These are phyloP conservation scores for Caenorhabditis doughertyi DNA, from an alignment of 2,888 invertebrate genomes.

Conservation along the genomic window DNA sequence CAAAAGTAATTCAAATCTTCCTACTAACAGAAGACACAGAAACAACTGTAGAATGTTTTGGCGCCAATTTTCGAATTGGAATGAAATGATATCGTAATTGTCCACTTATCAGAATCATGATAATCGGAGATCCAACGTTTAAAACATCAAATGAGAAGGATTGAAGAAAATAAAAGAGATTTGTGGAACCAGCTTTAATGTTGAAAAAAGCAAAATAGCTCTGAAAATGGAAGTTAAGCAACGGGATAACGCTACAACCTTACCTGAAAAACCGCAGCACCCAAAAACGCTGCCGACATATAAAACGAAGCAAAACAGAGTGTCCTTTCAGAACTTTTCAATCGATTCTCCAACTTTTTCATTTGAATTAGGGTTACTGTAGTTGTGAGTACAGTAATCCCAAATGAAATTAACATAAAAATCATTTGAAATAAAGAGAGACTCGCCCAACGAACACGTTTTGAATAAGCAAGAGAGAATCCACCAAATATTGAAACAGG, in stretches of 20 bases:
- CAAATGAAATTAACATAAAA: slow-evolving; percentile 31
- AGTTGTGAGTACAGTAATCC: slow-evolving; percentile 41
- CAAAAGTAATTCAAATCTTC: background rate
- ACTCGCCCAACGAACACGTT: slow-evolving; percentile 47
- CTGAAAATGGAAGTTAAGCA: slow-evolving; percentile 26
- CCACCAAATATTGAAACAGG: slow-evolving; percentile 43
- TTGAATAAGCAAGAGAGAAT: slow-evolving; percentile 42
- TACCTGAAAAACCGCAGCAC: slow-evolving; percentile 48
- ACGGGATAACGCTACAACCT: too few relatives aligned
- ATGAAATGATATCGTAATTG: slow-evolving; percentile 47
- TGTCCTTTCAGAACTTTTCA: slow-evolving; percentile 47
- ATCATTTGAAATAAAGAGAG: slow-evolving; percentile 52
- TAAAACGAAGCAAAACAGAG: slow-evolving; percentile 53
- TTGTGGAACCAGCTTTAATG: background rate
- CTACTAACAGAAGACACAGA: slow-evolving; percentile 18
- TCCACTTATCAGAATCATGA: slow-evolving; percentile 48
- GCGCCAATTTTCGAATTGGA: slow-evolving; percentile 7
- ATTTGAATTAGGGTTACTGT: slow-evolving; percentile 43
- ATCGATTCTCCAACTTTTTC: slow-evolving; percentile 48
- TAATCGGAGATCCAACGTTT: slow-evolving; percentile 49
- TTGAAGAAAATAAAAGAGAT: slow-evolving; percentile 34
- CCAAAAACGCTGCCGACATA: slow-evolving; percentile 40
- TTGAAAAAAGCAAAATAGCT: slow-evolving; percentile 47
- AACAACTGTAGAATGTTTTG: slow-evolving; percentile 28
- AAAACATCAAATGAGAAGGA: slow-evolving; percentile 41